Evolutionary conservation across 2,888 invertebrate genomes (phyloP), one percentile per base, ranked within the genome.

Genomic region (Dinocampus coccinellae): DNA sequence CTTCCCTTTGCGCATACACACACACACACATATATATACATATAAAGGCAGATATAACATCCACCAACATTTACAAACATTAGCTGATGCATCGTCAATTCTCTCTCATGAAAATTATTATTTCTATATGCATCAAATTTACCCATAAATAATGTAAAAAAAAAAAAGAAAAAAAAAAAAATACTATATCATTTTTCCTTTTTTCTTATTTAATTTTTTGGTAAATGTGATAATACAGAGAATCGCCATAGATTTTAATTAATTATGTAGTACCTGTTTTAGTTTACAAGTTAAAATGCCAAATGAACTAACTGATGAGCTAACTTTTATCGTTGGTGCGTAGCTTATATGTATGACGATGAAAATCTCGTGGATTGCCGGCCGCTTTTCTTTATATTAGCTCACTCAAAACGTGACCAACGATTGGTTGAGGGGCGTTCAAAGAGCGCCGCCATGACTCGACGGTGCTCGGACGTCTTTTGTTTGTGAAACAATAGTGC

Each of bases 401-500:
- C 79, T 80, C 76, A 65, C 79, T 80, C 83, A 81, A 83, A 84
- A 83, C 78, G 76, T 77, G 79, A 68, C 76, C 81, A 76, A 74
- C 77, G 81, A 87, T 87, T 86, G 86, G 86, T 76, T 81, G 78
- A 82, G 84, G 85, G 84, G 83, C 84, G 85, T 84, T 85, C 86
- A 87, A 87, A 87, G 86, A 81, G 76, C 78, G 82, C 86, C 86
- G 86, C 86, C 85, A 85, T 87, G 87, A 86, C 86, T 85, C 82
- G 85, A 84, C 82, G 83, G n/a, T 81, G 84, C 73, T 69, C 74
- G 72, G 68, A 65, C 76, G 70, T 80, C 86, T 86, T 85, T 87
- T 86, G 87, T 87, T 86, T 85, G 84, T 83, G 85, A 87, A 86
- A 87, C 86, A 86, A 86, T 86, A 84, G 84, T 81, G 74, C 75